Conservation (phyloP, 2,113 vertebrate genomes). For the Jaculus jaculus region DNA sequence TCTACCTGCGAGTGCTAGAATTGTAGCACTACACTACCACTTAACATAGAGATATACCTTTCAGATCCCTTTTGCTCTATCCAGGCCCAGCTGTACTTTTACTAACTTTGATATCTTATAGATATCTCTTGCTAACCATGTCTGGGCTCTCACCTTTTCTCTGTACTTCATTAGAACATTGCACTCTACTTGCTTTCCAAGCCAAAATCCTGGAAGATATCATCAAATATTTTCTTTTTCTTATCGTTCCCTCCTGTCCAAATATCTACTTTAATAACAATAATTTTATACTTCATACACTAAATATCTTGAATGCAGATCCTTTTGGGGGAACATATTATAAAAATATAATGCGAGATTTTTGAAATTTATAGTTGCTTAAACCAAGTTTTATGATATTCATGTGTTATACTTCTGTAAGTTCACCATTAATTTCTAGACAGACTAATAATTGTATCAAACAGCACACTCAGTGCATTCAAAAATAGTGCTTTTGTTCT, state of each 20-base stretch:
- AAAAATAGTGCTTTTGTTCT: not conserved
- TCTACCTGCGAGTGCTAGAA: too few relatives aligned
- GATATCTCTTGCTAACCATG: not conserved
- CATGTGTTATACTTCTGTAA: not conserved
- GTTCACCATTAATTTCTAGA: not conserved
- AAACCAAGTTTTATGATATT: not conserved
- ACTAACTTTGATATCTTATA: not conserved
- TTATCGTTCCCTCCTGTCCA: not conserved
- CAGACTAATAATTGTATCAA: not conserved
- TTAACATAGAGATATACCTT: not conserved
- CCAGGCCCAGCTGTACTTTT: not conserved
- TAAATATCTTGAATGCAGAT: not conserved
- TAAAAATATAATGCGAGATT: not conserved
- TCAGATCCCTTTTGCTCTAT: not conserved
- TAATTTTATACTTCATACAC: not conserved
- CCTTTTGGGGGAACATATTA: not conserved
- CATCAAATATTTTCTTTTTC: not conserved
- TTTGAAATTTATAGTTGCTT: not conserved
- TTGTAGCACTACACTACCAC: not conserved
- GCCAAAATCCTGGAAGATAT: not conserved
- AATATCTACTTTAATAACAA: not conserved
- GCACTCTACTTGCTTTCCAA: not conserved
- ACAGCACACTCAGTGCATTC: not conserved
- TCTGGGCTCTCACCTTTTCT: not conserved
- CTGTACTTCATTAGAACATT: not conserved